phyloP scores from a whole-genome alignment of 2,888 invertebrate species.

The Branchinecta sandiegonensis region DNA sequence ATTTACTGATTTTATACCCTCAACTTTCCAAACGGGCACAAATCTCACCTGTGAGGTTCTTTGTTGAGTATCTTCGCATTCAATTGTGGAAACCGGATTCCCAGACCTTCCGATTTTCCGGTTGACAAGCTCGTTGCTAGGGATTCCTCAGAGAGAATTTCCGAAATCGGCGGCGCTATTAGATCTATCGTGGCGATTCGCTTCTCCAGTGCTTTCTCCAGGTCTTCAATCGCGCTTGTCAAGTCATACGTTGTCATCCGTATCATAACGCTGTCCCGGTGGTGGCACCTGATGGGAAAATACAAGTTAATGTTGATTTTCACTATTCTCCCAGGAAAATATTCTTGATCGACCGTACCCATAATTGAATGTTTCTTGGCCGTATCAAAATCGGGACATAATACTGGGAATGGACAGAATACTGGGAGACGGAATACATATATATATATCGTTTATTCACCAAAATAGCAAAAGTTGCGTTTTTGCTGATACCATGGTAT shows the following conservation, averaged over 20 bases:
- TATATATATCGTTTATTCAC: too few relatives aligned
- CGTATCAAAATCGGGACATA: too few relatives aligned
- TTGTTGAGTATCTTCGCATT: slow-evolving; percentile 25
- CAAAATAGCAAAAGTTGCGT: too few relatives aligned
- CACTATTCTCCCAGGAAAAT: too few relatives aligned
- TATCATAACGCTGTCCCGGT: slow-evolving; percentile 51
- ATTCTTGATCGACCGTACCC: too few relatives aligned
- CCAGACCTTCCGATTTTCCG: slow-evolving; percentile 2
- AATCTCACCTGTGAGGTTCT: slow-evolving; percentile 28
- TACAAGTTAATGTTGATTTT: background rate
- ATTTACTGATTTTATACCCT: too few relatives aligned
- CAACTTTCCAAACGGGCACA: too few relatives aligned
- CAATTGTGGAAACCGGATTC: background rate
- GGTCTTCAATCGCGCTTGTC: slow-evolving; percentile 50
- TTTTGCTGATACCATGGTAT: too few relatives aligned
- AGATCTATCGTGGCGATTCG: slow-evolving; percentile 57
- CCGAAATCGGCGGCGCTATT: slow-evolving; percentile 63
- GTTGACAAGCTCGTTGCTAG: background rate
- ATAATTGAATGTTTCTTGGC: too few relatives aligned
- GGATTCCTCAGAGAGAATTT: slow-evolving; percentile 42
- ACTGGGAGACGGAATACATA: too few relatives aligned
- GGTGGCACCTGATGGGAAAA: slow-evolving; percentile 30
- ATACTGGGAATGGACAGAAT: too few relatives aligned
- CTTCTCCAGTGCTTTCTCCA: slow-evolving; percentile 47
- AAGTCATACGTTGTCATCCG: slow-evolving; percentile 58